Percentiles rank a stretch among this genome's conserved stretches.
phyloP scores from a whole-genome alignment of 2,888 invertebrate species.

The Drosophila demipolita region DNA sequence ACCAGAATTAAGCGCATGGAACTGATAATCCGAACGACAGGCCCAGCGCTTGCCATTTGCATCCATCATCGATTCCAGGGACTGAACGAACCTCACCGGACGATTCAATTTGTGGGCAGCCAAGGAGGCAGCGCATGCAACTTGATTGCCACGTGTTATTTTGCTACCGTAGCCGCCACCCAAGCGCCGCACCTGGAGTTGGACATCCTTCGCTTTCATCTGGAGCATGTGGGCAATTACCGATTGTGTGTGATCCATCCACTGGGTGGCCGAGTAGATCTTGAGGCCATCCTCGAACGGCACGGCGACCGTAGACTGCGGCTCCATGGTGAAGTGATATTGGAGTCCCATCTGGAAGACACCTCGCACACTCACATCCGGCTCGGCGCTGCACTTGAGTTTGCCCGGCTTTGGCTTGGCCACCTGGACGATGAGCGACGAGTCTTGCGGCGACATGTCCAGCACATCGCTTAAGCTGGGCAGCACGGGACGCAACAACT shows the following conservation, averaged over 20 bases:
- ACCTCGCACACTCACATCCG: slow-evolving; percentile 84
- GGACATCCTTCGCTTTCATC: slow-evolving; percentile 88
- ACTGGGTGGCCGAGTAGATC: slow-evolving; percentile 88
- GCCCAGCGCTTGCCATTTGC: slow-evolving; percentile 89
- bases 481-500: slow-evolving; percentile 60
- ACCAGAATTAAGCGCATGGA: slow-evolving; percentile 87
- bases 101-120: slow-evolving; percentile 87
- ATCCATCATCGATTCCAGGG: slow-evolving; percentile 91
- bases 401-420: slow-evolving; percentile 48
- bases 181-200: slow-evolving; percentile 89
- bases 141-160: slow-evolving; percentile 87
- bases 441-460: slow-evolving; percentile 55
- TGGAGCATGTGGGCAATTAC: slow-evolving; percentile 87
- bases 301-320: slow-evolving; percentile 88
- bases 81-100: slow-evolving; percentile 90
- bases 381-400: slow-evolving; percentile 25
- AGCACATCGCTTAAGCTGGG: slow-evolving; percentile 86
- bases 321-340: slow-evolving; percentile 92
- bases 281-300: slow-evolving; percentile 91
- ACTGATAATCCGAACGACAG: slow-evolving; percentile 88
- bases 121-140: slow-evolving; percentile 89
- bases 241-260: slow-evolving; percentile 87
- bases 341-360: slow-evolving; percentile 87
- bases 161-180: slow-evolving; percentile 94
- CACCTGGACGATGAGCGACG: slow-evolving; percentile 64